These are phyloP conservation scores for Lasioglossum calceatum DNA, from an alignment of 2,888 invertebrate genomes.

Conservation along the genomic window DNA sequence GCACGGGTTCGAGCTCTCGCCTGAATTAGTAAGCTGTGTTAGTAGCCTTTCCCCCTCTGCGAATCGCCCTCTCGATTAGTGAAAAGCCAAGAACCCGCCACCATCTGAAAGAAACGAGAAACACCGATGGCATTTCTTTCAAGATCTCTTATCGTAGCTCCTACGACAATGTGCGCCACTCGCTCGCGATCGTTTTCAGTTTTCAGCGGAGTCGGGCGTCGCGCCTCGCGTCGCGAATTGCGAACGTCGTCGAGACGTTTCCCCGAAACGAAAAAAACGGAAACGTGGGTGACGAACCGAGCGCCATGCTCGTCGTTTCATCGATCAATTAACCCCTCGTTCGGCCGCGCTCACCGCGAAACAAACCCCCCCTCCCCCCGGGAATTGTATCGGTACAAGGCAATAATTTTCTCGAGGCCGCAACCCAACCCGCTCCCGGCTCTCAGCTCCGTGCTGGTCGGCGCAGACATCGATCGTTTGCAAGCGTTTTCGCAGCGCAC, in stretches of 20 bases:
- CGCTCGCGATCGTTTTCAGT: not conserved
- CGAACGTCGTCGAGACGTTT: not conserved
- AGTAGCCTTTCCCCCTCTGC: constrained; percentile 55
- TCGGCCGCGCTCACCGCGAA: not conserved
- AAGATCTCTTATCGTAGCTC: constrained; percentile 24
- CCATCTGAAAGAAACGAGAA: constrained; percentile 82
- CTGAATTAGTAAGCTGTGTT: constrained; percentile 66
- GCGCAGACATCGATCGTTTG: constrained; percentile 54
- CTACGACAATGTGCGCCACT: constrained; percentile 1
- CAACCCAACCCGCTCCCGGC: not conserved
- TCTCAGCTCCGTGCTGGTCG: not conserved
- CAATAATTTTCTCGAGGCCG: constrained; percentile 1
- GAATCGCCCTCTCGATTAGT: constrained; percentile 66
- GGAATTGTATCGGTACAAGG: constrained; percentile 4
- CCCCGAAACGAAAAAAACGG: too few species aligned
- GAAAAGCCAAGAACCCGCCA: constrained; percentile 77
- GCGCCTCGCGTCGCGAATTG: not conserved
- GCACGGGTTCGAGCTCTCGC: constrained; percentile 16
- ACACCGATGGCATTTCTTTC: constrained; percentile 75
- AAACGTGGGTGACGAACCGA: not conserved
- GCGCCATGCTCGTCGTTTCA: not conserved
- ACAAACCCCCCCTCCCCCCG: not conserved
- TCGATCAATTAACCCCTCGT: constrained; percentile 17
- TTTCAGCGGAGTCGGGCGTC: not conserved
- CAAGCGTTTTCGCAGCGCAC: constrained; percentile 55